These are phyloP conservation scores for Parapristionchus giblindavisi DNA, from an alignment of 2,888 invertebrate genomes.

Conservation along the genomic window DNA sequence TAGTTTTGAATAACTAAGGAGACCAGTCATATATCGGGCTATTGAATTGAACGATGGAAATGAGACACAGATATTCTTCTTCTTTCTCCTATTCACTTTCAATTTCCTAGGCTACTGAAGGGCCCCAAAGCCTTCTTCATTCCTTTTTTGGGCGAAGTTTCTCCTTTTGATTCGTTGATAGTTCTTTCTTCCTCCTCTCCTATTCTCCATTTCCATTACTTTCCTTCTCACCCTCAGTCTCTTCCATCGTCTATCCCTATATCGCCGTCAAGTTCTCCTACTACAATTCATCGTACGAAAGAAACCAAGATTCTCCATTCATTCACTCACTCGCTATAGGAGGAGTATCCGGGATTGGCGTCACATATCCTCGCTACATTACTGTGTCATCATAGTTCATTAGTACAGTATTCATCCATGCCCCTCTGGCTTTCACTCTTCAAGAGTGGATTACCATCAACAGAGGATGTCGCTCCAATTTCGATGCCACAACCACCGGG, in stretches of 20 bases:
- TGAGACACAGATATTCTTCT: too few species aligned
- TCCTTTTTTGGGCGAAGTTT: neutral
- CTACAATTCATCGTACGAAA: too few species aligned
- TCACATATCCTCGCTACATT: neutral
- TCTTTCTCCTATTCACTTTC: too few species aligned
- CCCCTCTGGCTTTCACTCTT: neutral
- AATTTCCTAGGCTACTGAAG: slow-evolving; percentile 22
- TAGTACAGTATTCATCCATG: slow-evolving; percentile 1
- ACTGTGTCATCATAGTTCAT: too few species aligned
- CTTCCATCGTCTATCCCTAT: neutral
- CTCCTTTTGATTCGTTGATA: too few species aligned
- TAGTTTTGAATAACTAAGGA: too few species aligned
- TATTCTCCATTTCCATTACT: neutral
- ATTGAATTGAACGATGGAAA: too few species aligned
- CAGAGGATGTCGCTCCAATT: slow-evolving; percentile 4
- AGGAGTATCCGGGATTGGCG: neutral
- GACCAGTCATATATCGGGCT: too few species aligned
- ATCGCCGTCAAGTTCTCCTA: too few species aligned
- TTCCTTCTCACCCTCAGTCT: neutral
- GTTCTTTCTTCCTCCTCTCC: neutral
- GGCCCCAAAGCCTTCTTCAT: neutral
- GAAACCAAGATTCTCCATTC: too few species aligned
- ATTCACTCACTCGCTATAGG: too few species aligned
- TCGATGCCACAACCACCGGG: neutral
- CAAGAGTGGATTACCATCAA: neutral